Base-by-base conservation (phyloP, 2,113 vertebrate genomes). In the Corythornis cristatus region DNA sequence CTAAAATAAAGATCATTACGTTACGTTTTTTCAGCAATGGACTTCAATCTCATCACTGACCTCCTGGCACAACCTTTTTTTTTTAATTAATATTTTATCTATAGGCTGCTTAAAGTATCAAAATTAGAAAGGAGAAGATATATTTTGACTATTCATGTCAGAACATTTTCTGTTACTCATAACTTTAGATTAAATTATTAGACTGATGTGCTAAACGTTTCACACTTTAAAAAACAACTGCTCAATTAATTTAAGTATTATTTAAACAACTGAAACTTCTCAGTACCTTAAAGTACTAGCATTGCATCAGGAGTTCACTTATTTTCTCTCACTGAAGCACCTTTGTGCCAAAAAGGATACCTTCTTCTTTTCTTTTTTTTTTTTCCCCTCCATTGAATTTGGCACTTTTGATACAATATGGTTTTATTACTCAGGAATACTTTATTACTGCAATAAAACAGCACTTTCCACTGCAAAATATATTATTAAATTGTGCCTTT, bases 391-490 rank as follows among this genome's bases (percentile, higher is more conserved):
- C n/a, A 20, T 10, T 53, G 25, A 80, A 57, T 72, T 33, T 82
- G 54, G 10, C 18, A 45, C 50, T 79, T 85, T 17, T 68, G 26
- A 40, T 62, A 48, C 2, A 1, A 45, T 56, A 61, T 33, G 29
- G n/a, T 85, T 93, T 85, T 72, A 83, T 85, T 86, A 76, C 29
- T 67, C 35, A 64, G 83, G 85, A 93, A 89, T 82, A 58, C 17
- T 84, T 83, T 74, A 86, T 84, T 78, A 71, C 37, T 57, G 61
- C n/a, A 89, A 89, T 93, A 88, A 87, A 95, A 82, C 40, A 46
- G 37, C 71, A 87, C 40, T 85, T 93, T 82, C 40, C 29, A 62
- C 70, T 75, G 21, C 66, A 93, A 86, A 67, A 83, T 61, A 86
- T 82, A 86, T 79, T 56, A 74, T 61, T 73, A 86, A 86, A 85